A percentile compares a stretch with the other conserved stretches of the same genome.
phyloP scores from a whole-genome alignment of 2,113 vertebrate genomes.

The Narcine bancroftii region DNA sequence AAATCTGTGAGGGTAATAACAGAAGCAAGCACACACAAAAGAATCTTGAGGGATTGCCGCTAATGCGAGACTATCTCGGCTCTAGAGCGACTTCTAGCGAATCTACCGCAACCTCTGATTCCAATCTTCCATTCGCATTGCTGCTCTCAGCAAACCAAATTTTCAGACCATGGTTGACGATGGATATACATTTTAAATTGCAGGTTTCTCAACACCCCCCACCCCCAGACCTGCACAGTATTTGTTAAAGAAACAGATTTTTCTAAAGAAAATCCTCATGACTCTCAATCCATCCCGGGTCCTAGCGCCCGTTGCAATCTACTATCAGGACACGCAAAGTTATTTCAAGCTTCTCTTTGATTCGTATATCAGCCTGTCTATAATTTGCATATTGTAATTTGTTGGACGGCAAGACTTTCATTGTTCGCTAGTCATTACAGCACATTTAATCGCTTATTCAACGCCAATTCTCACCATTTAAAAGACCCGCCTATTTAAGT shows the following conservation, averaged over 20 bases:
- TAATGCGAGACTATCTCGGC: not conserved
- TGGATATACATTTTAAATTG: not conserved
- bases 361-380: not conserved
- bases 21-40: slow-evolving; percentile 4
- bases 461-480: not conserved
- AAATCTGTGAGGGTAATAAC: not conserved
- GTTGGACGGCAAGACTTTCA: not conserved
- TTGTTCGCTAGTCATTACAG: too few species aligned
- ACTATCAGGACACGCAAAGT: not conserved
- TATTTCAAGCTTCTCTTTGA: not conserved
- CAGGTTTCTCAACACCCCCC: not conserved
- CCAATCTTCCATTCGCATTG: slow-evolving; percentile 9
- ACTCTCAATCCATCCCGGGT: not conserved
- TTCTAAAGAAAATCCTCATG: not conserved
- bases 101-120: not conserved
- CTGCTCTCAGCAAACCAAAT: not conserved
- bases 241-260: not conserved
- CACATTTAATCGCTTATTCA: not conserved
- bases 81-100: slow-evolving; percentile 30
- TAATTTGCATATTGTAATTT: slow-evolving; percentile 31
- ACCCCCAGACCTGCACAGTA: not conserved
- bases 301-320: not conserved
- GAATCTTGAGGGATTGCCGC: not conserved
- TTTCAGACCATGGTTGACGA: not conserved
- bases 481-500: not conserved